phyloP scores from a whole-genome alignment of 2,113 vertebrate species.

The Bubo bubo region DNA sequence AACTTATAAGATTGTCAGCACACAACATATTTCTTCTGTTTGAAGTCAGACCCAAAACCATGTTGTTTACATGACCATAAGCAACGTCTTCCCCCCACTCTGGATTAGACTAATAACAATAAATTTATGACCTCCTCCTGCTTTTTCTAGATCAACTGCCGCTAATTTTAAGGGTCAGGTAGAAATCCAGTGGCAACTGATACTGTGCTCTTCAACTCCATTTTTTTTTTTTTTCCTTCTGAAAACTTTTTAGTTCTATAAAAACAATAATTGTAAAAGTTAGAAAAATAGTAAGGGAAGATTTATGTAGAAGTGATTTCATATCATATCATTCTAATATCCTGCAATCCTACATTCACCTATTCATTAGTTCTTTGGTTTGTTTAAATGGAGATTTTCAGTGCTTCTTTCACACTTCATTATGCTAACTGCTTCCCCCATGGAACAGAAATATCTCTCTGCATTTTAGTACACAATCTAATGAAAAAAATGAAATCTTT shows the following conservation, averaged over 20 bases:
- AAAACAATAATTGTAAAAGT: background rate
- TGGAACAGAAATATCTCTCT: background rate
- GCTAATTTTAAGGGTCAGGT: background rate
- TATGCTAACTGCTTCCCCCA: background rate
- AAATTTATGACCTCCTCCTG: background rate
- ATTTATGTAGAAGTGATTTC: background rate
- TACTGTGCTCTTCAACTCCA: accelerated
- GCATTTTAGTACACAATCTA: background rate
- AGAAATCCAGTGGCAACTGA: background rate
- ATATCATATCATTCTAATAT: background rate
- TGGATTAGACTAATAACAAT: background rate
- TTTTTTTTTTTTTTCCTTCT: background rate
- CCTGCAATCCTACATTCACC: background rate
- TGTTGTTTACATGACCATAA: background rate
- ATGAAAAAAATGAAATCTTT: background rate
- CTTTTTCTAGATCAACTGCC: background rate
- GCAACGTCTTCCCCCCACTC: accelerated
- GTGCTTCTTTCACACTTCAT: background rate
- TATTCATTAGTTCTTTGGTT: background rate
- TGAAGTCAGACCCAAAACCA: background rate
- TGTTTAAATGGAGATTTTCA: background rate
- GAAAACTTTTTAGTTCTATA: background rate
- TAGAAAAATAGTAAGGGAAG: background rate
- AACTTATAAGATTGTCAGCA: background rate
- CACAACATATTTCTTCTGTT: background rate